phyloP scores from a whole-genome alignment of 1,140 invertebrate species.

The Chelonus insularis region DNA sequence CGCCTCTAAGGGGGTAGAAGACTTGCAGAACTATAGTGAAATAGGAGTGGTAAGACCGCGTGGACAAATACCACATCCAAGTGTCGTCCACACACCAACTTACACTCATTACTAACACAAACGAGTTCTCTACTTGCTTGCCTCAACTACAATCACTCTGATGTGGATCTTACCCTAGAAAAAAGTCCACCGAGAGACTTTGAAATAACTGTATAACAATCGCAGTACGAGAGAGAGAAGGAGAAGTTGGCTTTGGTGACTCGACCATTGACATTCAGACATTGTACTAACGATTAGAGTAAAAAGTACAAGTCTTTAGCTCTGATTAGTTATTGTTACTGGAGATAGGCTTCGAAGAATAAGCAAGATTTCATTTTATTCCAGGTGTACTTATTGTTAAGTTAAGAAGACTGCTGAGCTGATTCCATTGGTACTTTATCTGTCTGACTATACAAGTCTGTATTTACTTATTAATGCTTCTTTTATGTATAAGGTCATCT shows the following conservation, averaged over 20 bases:
- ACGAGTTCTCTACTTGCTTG: background rate
- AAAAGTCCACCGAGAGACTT: too few relatives aligned
- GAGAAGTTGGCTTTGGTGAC: too few relatives aligned
- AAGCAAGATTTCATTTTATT: too few relatives aligned
- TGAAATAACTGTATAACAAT: too few relatives aligned
- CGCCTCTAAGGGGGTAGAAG: background rate
- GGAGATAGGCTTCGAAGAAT: background rate
- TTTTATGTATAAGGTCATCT: conserved; percentile 14
- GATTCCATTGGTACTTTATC: background rate
- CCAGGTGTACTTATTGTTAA: too few relatives aligned
- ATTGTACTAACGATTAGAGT: too few relatives aligned
- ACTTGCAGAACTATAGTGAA: conserved; percentile 4
- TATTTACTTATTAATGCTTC: conserved; percentile 11
- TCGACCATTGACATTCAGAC: background rate
- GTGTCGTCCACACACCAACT: conserved; percentile 25
- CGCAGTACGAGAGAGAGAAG: too few relatives aligned
- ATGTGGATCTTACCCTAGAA: background rate
- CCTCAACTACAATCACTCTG: background rate
- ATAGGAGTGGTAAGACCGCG: conserved; percentile 41
- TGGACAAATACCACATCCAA: conserved; percentile 47
- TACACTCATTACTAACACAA: conserved; percentile 14
- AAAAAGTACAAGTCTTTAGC: too few relatives aligned
- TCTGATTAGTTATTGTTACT: background rate
- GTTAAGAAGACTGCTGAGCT: background rate
- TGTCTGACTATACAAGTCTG: background rate